These are phyloP conservation scores for Lysandra coridon DNA, from an alignment of 2,888 invertebrate genomes.

Conservation along the genomic window DNA sequence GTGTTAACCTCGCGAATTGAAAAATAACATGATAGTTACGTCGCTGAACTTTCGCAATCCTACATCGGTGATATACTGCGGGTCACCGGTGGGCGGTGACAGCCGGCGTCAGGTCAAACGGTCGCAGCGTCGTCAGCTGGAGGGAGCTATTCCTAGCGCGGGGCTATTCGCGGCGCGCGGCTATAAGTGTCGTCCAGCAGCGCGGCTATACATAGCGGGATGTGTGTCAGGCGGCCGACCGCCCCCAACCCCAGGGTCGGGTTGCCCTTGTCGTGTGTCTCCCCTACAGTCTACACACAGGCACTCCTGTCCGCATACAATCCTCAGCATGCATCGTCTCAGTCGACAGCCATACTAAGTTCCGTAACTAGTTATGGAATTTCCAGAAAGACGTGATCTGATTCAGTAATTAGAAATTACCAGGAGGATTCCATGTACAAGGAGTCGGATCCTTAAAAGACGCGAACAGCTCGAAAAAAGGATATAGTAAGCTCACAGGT, in stretches of 20 bases:
- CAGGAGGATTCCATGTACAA: too few species aligned
- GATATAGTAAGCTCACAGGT: not conserved
- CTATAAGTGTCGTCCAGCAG: conserved; percentile 3
- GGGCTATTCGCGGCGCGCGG: conserved; percentile 8
- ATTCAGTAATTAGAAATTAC: too few species aligned
- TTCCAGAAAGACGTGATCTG: too few species aligned
- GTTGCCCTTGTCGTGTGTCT: not conserved
- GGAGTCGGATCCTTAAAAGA: not conserved
- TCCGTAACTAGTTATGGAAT: too few species aligned
- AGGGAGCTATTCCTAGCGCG: conserved; percentile 5
- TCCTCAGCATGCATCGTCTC: too few species aligned
- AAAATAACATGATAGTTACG: conserved; percentile 4
- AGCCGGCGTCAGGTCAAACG: not conserved
- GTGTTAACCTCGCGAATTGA: not conserved
- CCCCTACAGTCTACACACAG: not conserved
- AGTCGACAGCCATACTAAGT: too few species aligned
- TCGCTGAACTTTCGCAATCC: not conserved
- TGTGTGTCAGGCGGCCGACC: conserved; percentile 33
- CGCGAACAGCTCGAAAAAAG: not conserved
- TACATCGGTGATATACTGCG: not conserved
- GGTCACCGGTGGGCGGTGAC: not conserved
- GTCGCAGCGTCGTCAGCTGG: conserved; percentile 1
- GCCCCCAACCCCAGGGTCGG: conserved; percentile 12
- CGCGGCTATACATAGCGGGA: conserved; percentile 6
- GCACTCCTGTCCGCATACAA: too few species aligned